phyloP scores from a whole-genome alignment of 2,888 invertebrate species.

The Fissipunctia ypsillon region DNA sequence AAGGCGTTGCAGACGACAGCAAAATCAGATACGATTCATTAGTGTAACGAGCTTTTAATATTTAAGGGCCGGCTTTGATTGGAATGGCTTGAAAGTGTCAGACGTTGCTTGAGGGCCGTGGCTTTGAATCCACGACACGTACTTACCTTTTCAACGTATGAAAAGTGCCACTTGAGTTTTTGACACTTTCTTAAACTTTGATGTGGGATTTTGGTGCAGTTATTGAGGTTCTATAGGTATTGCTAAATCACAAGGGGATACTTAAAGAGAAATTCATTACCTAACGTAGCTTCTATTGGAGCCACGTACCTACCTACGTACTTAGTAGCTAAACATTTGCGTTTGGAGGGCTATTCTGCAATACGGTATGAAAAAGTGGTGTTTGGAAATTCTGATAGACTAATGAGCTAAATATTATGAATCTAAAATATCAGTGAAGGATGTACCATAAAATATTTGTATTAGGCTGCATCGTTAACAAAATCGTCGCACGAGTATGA shows the following conservation, averaged over 20 bases:
- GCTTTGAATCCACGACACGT: conserved; percentile 74
- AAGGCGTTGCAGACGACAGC: conserved; percentile 79
- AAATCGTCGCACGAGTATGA: too few species aligned
- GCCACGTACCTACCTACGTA: background rate
- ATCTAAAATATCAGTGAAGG: background rate
- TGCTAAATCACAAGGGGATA: background rate
- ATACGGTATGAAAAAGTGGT: too few species aligned
- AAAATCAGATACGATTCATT: conserved; percentile 91
- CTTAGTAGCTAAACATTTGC: too few species aligned
- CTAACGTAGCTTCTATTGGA: background rate
- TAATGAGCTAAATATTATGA: background rate
- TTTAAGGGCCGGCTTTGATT: conserved; percentile 88
- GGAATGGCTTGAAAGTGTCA: conserved; percentile 85
- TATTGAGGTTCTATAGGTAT: background rate
- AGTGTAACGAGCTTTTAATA: conserved; percentile 90
- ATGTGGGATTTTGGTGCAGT: conserved; percentile 51
- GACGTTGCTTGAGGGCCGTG: conserved; percentile 76
- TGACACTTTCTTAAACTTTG: conserved; percentile 74
- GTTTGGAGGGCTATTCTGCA: background rate
- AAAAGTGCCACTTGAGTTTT: conserved; percentile 74
- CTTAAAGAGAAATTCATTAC: background rate
- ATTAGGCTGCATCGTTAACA: too few species aligned
- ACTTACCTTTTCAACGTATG: conserved; percentile 72
- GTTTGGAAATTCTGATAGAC: background rate
- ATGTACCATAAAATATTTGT: background rate